Percentiles rank a stretch among this genome's conserved stretches.
phyloP scores from a whole-genome alignment of 2,113 vertebrate genomes.

The Notothenia coriiceps region DNA sequence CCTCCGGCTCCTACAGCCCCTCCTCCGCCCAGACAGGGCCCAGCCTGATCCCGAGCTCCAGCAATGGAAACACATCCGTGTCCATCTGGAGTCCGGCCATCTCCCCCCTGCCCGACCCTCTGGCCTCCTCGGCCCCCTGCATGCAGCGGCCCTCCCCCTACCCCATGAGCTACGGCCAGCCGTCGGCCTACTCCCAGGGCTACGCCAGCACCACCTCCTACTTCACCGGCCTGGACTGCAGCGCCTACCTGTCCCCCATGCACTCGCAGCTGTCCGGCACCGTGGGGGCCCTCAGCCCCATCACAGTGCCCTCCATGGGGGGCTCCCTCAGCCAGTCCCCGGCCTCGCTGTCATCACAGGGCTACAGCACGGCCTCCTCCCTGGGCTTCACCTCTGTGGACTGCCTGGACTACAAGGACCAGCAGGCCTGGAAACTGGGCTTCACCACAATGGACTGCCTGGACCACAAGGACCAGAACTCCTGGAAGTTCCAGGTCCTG shows the following conservation, averaged over 20 bases:
- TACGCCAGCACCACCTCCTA: slow-evolving; percentile 87
- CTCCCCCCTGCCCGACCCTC: slow-evolving; percentile 87
- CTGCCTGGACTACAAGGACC: slow-evolving; percentile 92
- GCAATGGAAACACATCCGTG: slow-evolving; percentile 80
- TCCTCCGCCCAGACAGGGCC: slow-evolving; percentile 63
- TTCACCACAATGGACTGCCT: slow-evolving; percentile 90
- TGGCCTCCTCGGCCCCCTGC: slow-evolving; percentile 83
- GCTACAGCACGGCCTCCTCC: slow-evolving; percentile 84
- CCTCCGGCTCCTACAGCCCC: slow-evolving; percentile 80
- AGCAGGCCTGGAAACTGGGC: slow-evolving; percentile 89
- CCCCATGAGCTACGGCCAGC: slow-evolving; percentile 86
- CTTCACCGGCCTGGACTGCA: slow-evolving; percentile 89
- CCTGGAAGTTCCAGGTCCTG: slow-evolving; percentile 92
- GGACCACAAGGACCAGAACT: slow-evolving; percentile 91
- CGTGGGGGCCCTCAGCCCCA: slow-evolving; percentile 86
- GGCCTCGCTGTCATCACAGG: slow-evolving; percentile 86
- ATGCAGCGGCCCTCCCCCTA: slow-evolving; percentile 87
- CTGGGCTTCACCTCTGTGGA: slow-evolving; percentile 88
- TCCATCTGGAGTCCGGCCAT: slow-evolving; percentile 91
- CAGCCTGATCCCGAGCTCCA: slow-evolving; percentile 73
- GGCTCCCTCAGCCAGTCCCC: slow-evolving; percentile 88
- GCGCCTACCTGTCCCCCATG: slow-evolving; percentile 90
- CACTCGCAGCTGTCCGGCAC: slow-evolving; percentile 87
- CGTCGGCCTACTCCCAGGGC: slow-evolving; percentile 83
- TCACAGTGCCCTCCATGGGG: slow-evolving; percentile 86